Evolutionary conservation across 2,113 vertebrate genomes (phyloP).

Genomic region (Manacus vitellinus): DNA sequence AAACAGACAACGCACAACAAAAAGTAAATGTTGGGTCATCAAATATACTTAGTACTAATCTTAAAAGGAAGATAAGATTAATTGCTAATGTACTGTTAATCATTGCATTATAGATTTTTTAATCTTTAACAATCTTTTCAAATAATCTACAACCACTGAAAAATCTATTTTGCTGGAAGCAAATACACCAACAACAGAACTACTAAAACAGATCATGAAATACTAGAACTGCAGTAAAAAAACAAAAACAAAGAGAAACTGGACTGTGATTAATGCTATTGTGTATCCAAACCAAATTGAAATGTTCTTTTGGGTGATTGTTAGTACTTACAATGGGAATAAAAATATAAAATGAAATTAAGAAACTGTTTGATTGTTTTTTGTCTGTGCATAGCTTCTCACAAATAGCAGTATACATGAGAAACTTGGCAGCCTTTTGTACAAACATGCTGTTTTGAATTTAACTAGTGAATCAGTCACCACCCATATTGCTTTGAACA

Average conservation of each 20-base stretch:
- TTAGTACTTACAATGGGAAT: constrained; percentile 47
- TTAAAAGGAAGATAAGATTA: not conserved
- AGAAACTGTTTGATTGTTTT: constrained; percentile 30
- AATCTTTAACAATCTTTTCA: not conserved
- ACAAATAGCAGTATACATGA: constrained; percentile 34
- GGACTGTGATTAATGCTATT: constrained; percentile 31
- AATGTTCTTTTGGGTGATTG: constrained; percentile 5
- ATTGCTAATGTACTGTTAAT: not conserved
- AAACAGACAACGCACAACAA: not conserved
- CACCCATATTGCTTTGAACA: constrained; percentile 57
- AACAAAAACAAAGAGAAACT: not conserved
- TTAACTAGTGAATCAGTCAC: constrained; percentile 46
- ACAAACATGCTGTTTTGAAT: constrained; percentile 46
- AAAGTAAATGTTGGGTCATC: not conserved
- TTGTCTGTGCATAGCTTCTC: constrained; percentile 24
- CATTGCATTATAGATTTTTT: not conserved
- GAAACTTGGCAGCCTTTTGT: constrained; percentile 44
- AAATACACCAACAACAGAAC: not conserved
- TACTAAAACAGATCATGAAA: not conserved
- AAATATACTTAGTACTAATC: not conserved
- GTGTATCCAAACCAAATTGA: constrained; percentile 47
- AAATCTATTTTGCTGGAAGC: not conserved
- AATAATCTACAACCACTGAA: not conserved
- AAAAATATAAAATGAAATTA: constrained; percentile 54
- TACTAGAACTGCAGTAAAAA: not conserved